Base-by-base conservation (phyloP, 2,888 invertebrate species). In the Mythimna loreyi region DNA sequence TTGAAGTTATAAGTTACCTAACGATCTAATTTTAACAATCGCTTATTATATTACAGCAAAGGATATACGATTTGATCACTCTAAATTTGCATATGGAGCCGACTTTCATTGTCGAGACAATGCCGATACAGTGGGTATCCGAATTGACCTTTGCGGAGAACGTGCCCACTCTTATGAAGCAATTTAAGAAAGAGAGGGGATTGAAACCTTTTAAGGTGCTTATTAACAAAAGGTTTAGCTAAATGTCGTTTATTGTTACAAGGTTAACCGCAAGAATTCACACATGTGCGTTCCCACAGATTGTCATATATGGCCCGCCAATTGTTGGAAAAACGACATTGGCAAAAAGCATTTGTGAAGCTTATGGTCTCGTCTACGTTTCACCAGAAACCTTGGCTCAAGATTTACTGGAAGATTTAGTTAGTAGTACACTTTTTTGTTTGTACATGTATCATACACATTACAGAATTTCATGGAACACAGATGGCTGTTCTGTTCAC, bases 301-400 rank as follows among this genome's bases (percentile, higher is more conserved):
- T 95, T 19, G 49, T 97, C 21, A 88, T 97, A 2, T 96, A 97
- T 78, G 97, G 97, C 2, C 97, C 97, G 25, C 97, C 97, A 5
- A 96, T 97, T 9, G 94, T 96, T 16, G 97, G 97, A 28, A 97
- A 97, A 91, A 97, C 97, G 0, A 93, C 92, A 25, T 81, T 97
- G 66, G 96, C 97, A 0, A 96, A 96, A 80, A 92, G 91, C 73
- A 92, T 97, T 60, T 96, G 96, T 61, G 93, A 96, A 70, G 90
- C 94, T 64, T 97, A 97, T 82, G 96, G 96, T 6, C 89, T 97
- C 1, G 80, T 94, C 55, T 97, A 97, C 81, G 87, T 97, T 56
- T 96, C 96, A 3, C 94, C 96, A 3, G 94, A 96, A 72, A 96
- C 94, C 0, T 92, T 97, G 72, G 95, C 96, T 62, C 91, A 96